Evolutionary conservation across 2,888 invertebrate species (phyloP).

Genomic region (Aleiodes leptofemur): DNA sequence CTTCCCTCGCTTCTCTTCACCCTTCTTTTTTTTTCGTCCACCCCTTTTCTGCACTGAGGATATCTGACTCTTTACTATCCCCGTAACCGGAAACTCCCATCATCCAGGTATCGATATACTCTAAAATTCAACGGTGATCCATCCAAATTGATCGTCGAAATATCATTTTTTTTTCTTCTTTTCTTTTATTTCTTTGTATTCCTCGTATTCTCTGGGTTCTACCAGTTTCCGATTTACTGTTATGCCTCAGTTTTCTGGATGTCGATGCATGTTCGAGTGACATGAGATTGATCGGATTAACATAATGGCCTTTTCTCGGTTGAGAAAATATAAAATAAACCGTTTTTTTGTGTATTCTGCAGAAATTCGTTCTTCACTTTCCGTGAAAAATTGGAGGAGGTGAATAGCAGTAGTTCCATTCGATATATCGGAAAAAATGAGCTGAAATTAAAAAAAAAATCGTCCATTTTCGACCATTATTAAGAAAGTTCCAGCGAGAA

Average conservation of each 20-base stretch:
- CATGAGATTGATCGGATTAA: no score
- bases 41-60: not conserved
- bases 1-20: not conserved
- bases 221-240: no score
- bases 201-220: no score
- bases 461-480: not conserved
- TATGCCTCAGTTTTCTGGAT: no score
- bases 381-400: not conserved
- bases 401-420: not conserved
- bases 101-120: conserved; percentile 20
- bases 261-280: no score
- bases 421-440: not conserved
- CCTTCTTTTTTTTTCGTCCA: conserved; percentile 7
- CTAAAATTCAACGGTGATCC: conserved; percentile 19
- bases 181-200: conserved; percentile 4
- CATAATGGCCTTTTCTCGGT: no score
- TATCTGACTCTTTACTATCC: conserved; percentile 26
- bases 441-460: not conserved
- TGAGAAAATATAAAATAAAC: no score
- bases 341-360: no score
- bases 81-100: conserved; percentile 12
- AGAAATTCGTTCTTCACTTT: no score
- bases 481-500: no score
- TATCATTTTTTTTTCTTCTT: conserved; percentile 3
- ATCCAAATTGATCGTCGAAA: conserved; percentile 14